Evolutionary conservation across 2,113 vertebrate species (phyloP).

Genomic region (Hiodon tergisus): DNA sequence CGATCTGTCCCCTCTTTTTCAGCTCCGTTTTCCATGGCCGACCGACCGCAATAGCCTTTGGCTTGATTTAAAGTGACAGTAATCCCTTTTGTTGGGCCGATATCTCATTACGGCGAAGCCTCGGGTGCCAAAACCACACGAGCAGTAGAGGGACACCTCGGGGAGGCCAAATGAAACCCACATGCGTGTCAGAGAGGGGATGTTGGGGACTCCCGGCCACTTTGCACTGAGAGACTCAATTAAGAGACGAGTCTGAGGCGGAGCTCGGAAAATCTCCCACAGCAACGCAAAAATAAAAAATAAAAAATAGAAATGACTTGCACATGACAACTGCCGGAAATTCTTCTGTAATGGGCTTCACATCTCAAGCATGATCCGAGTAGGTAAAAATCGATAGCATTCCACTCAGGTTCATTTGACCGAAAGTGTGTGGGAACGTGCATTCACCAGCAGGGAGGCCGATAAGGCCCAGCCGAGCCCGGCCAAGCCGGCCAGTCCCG

Average conservation of each 20-base stretch:
- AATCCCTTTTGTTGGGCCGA: slow-evolving; percentile 43
- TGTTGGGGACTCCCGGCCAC: slow-evolving; percentile 6
- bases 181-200: slow-evolving; percentile 25
- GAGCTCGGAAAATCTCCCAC: not conserved
- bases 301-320: slow-evolving; percentile 1
- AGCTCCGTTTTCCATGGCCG: slow-evolving; percentile 16
- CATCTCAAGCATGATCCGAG: not conserved
- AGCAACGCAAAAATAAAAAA: not conserved
- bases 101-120: slow-evolving; percentile 42
- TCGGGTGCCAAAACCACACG: slow-evolving; percentile 33
- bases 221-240: slow-evolving; percentile 12
- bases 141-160: slow-evolving; percentile 33
- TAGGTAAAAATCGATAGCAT: too few species aligned
- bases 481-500: too few species aligned
- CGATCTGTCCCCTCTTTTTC: not conserved
- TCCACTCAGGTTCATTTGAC: too few species aligned
- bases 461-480: too few species aligned
- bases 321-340: slow-evolving; percentile 2
- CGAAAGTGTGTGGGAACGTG: too few species aligned
- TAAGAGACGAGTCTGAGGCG: slow-evolving; percentile 21
- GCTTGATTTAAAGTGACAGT: slow-evolving; percentile 45
- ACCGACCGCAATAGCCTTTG: slow-evolving; percentile 34
- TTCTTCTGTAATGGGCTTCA: not conserved
- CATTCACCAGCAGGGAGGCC: too few species aligned
- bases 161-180: slow-evolving; percentile 40